A percentile compares a stretch with the other conserved stretches of the same genome.
Conservation (phyloP, 2,797 vertebrate genomes). For the Lacerta agilis region DNA sequence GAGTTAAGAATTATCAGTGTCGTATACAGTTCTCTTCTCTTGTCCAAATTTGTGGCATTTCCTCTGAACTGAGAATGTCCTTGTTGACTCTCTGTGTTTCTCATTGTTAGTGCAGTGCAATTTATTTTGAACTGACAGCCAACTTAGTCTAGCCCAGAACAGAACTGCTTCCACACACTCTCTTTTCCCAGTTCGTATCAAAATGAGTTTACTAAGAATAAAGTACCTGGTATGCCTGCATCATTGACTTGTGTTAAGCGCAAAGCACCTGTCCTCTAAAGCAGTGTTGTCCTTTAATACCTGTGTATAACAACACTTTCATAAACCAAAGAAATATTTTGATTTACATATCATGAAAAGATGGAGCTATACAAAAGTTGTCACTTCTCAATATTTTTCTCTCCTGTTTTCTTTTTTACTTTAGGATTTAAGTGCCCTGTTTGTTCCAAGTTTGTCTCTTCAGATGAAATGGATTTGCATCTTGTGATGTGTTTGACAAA, state of each 20-base stretch:
- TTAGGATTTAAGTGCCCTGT: slow-evolving; percentile 96
- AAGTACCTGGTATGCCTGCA: not conserved
- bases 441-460: slow-evolving; percentile 95
- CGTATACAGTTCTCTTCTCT: not conserved
- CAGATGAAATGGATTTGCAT: slow-evolving; percentile 97
- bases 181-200: not conserved
- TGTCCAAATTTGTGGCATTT: not conserved
- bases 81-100: not conserved
- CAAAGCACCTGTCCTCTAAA: not conserved
- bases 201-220: not conserved
- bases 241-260: not conserved
- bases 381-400: slow-evolving; percentile 43
- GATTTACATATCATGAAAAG: not conserved
- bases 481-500: slow-evolving; percentile 97
- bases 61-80: not conserved
- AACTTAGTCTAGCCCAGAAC: not conserved
- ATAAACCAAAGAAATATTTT: slow-evolving; percentile 3
- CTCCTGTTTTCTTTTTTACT: slow-evolving; percentile 62
- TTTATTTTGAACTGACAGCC: not conserved
- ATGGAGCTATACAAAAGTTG: not conserved
- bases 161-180: not conserved
- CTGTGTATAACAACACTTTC: slow-evolving; percentile 13
- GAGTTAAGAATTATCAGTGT: not conserved
- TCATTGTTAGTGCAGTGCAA: not conserved
- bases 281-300: not conserved